Conservation (phyloP, 2,888 invertebrate species). For the Chaitophorus viminalis region DNA sequence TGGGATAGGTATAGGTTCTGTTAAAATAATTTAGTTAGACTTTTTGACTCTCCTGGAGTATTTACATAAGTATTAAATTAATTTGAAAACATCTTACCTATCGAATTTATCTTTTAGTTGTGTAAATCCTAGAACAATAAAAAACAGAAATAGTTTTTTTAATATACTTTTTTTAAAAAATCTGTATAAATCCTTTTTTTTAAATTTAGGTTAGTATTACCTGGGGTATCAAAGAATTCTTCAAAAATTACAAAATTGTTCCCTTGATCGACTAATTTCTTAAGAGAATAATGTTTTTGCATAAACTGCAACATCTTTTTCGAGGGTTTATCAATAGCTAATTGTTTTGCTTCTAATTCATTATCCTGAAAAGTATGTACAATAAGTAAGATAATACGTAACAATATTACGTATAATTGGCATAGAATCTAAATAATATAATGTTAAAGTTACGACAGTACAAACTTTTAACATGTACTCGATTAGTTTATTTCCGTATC, state of each 20-base stretch:
- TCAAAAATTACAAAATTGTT: conserved; percentile 90
- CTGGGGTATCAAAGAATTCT: conserved; percentile 74
- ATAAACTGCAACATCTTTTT: conserved; percentile 88
- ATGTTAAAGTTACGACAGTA: neutral
- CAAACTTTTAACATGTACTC: conserved; percentile 87
- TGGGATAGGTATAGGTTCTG: too few relatives aligned
- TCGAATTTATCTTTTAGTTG: conserved; percentile 55
- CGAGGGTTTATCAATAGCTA: conserved; percentile 94
- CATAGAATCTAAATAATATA: too few relatives aligned
- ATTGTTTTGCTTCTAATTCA: conserved; percentile 74
- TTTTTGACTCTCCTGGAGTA: too few relatives aligned
- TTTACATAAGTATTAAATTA: neutral
- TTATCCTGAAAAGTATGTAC: conserved; percentile 72
- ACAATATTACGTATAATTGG: neutral
- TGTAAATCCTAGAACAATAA: conserved; percentile 44
- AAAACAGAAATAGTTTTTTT: neutral
- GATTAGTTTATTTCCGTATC: conserved; percentile 85
- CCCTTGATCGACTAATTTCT: conserved; percentile 79
- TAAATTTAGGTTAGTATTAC: neutral
- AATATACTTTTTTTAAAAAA: neutral
- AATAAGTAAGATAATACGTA: conserved; percentile 4
- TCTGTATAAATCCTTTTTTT: too few relatives aligned
- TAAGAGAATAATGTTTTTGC: conserved; percentile 80
- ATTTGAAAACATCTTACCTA: conserved; percentile 28
- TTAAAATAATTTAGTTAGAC: too few relatives aligned